Base-by-base conservation (phyloP, 2,113 vertebrate species). In the rabbit (Oryctolagus cuniculus) region DNA sequence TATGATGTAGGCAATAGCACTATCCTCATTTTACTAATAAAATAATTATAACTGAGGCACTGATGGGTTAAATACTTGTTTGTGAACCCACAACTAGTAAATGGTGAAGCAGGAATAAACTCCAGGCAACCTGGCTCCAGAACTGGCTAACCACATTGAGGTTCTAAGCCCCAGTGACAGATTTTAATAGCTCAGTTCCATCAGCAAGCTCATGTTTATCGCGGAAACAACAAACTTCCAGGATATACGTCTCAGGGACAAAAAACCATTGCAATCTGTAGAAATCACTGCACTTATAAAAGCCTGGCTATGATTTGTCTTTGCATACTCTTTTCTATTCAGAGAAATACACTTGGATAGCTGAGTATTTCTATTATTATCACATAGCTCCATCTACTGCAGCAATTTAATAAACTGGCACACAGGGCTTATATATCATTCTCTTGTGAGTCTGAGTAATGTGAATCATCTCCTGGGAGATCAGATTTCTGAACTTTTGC, bases 311-410 rank as follows among this genome's bases (percentile, higher is more conserved):
- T 84, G 3, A 89, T 84, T 87, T 89, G 4, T 85, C 70, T 90
- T 77, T 34, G n/a, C 24, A 69, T 38, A 69, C 51, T 78, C 2
- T 7, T 67, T 25, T 92, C 29, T 6, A 55, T 58, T 67, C 13
- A 89, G 63, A 96, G 44, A 81, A 4, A 89, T 83, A 84, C 22
- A 63, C 22, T 55, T 92, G 53, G 90, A 29, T 44, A 73, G 67
- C 64, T 93, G n/a, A 84, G 38, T 84, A 67, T 91, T 94, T 90
- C 21, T 72, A 6, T 92, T 82, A 13, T 70, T 70, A 70, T 29
- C 24, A 92, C 31, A 93, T 19, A 94, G 22, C 13, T 79, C 55
- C 6, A 80, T 75, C 82, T 89, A 66, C 83, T 21, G 85, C 74
- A 38, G n/a, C 70, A 94, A 90, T 90, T 89, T 44, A 82, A 15